Evolutionary conservation across 2,888 invertebrate species (phyloP), one percentile per base, ranked within the genome.

Genomic region (Monochamus alternatus): DNA sequence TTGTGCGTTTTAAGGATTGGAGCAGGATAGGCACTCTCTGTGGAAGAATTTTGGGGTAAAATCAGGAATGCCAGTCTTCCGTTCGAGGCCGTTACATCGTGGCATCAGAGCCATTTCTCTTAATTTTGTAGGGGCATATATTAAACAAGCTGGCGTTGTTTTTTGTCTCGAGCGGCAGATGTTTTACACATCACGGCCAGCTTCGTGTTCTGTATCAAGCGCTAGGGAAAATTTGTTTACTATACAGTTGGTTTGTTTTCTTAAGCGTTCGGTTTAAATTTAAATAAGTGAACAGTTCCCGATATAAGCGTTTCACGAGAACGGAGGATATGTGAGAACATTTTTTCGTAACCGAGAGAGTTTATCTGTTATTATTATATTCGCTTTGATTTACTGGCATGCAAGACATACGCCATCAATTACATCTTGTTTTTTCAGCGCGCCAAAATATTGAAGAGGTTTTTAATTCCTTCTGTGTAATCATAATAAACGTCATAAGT

Each of bases 101-200:
- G 70, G 75, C 76, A 72, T 78, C 65, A 67, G 60, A 75, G 75
- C 73, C 73, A 73, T 73, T 75, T 77, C 75, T 75, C 71, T 77
- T 55, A 78, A 68, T 71, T 71, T 71, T 52, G 71, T 63, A 51
- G 64, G 51, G 72, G 69, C 60, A 47, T 73, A 67, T 31, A 63
- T 47, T 47, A 67, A 73, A 72, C 76, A 70, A 73, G 66, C 73
- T 73, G 73, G 68, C 55, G 66, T 73, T 76, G 75, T 76, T 76
- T 68, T 73, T 76, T 73, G 55, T 73, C 69, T 73, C 64, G 67
- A 76, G 72, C 31, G 71, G 59, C 77, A 75, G 75, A 77, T 74
- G 74, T 72, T 77, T 75, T 60, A 72, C 72, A 75, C 74, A 68
- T 73, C 70, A 38, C 31, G 64, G 55, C 44, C 63, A 63, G 63